Base-by-base conservation (phyloP, 2,113 vertebrate species). In the Thalassoma bifasciatum region DNA sequence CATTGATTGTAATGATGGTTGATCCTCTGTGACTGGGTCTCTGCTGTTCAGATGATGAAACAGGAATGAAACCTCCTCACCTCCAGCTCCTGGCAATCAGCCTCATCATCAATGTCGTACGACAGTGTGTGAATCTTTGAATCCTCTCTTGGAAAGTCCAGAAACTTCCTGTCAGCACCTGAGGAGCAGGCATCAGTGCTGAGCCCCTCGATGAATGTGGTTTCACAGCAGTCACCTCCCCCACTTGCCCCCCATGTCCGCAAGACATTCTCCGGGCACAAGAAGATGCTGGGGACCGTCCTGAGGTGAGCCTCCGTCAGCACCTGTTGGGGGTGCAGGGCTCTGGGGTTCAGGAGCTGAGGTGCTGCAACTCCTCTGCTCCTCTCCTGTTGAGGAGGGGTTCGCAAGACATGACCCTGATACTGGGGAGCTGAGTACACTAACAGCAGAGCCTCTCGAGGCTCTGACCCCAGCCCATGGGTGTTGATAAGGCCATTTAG, bases 81-180 rank as follows among this genome's bases (percentile, higher is more conserved):
- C 97, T 99, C 96, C 13, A 98, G 87, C 72, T 98, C 97, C 85
- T 98, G 96, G 84, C 98, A 96, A 21, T 97, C 96, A 9, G 97
- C 96, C 0, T 97, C 96, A 0, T 98, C 96, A 0, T 97, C 96
- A 26, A 96, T 92, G 0, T 99, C 95, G 0, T 97, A 97, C 17
- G 97, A 97, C 19, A 98, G 94, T 1, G 96, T 96, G 23, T 96
- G 96, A 79, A 98, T 95, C 92, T 96, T 98, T 81, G 94, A 89
- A 8, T 97, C 96, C 0, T 97, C 96, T 0, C 91, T 81, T 0
- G 95, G 93, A 47, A 96, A 94, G 64, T 96, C 95, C 0, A 97
- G 93, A 81, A 97, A 96, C 78, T 93, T 97, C 72, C 94, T 88
- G 2, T 97, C 95, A 9, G 95, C 74, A 23, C 94, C 26, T 0